Conservation (phyloP, 2,888 invertebrate species). For the Hipparchia sbordonii region DNA sequence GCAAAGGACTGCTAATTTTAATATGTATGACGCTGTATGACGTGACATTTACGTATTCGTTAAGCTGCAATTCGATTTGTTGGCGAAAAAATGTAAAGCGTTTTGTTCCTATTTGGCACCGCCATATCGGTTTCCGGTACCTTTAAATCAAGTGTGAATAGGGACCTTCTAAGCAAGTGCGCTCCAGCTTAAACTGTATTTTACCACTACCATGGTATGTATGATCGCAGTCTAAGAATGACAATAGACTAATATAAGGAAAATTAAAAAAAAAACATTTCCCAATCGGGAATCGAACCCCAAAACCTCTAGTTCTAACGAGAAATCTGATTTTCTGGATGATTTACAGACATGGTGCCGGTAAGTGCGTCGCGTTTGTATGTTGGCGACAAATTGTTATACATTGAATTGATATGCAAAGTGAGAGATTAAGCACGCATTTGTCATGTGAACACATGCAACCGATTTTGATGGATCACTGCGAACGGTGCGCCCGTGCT, state of each 20-base stretch:
- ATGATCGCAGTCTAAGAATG: background rate
- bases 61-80: no score
- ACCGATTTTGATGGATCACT: slow-evolving; percentile 63
- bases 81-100: no score
- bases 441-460: slow-evolving; percentile 66
- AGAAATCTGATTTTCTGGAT: background rate
- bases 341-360: background rate
- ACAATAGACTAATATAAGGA: background rate
- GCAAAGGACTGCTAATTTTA: slow-evolving; percentile 11
- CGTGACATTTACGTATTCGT: background rate
- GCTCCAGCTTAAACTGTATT: no score
- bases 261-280: background rate
- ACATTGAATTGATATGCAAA: slow-evolving; percentile 20
- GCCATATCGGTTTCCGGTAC: no score
- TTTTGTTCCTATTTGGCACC: no score
- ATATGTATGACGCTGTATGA: background rate
- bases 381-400: slow-evolving; percentile 11
- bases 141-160: no score
- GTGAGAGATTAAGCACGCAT: slow-evolving; percentile 63
- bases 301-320: background rate
- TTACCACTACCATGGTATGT: no score
- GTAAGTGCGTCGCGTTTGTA: background rate
- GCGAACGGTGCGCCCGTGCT: slow-evolving; percentile 7
- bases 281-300: background rate
- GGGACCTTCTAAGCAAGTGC: no score